A percentile compares a stretch with the other conserved stretches of the same genome.
phyloP scores from a whole-genome alignment of 2,113 vertebrate species.

The Dipodomys spectabilis region DNA sequence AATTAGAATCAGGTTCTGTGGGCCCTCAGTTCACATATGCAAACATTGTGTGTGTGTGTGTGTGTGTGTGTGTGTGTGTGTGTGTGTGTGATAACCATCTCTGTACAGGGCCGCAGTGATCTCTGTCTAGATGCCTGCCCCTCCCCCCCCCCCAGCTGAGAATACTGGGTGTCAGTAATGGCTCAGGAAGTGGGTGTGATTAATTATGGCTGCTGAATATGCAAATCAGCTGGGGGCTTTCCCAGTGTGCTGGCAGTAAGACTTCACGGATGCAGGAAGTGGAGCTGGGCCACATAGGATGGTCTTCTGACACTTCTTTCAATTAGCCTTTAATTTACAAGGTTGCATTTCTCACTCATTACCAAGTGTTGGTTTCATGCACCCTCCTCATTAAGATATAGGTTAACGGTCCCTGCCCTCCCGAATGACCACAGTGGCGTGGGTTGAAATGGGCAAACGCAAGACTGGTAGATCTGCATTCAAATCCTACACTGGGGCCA shows the following conservation, averaged over 20 bases:
- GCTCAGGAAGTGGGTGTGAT: slow-evolving; percentile 28
- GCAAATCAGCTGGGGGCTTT: slow-evolving; percentile 72
- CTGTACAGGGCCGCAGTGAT: neutral
- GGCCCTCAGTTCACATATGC: too few relatives aligned
- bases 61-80: too few relatives aligned
- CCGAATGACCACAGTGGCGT: neutral
- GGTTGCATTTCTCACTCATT: slow-evolving; percentile 26
- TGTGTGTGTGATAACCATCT: neutral
- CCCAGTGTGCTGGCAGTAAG: neutral
- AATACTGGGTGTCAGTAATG: neutral
- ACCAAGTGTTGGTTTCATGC: slow-evolving; percentile 60
- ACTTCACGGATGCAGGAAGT: neutral
- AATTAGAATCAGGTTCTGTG: too few relatives aligned
- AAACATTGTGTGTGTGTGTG: too few relatives aligned
- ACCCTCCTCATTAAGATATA: slow-evolving; percentile 37
- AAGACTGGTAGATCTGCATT: neutral
- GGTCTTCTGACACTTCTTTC: slow-evolving; percentile 65
- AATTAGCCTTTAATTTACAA: slow-evolving; percentile 71
- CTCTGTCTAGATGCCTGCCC: neutral
- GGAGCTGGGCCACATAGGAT: neutral
- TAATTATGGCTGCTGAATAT: slow-evolving; percentile 69
- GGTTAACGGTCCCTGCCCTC: slow-evolving; percentile 30
- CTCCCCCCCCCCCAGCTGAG: neutral
- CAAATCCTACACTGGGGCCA: neutral
- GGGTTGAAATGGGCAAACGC: neutral